A percentile compares a stretch with the other conserved stretches of the same genome.
These are phyloP conservation scores for Agapostemon virescens DNA, from an alignment of 2,888 invertebrate genomes.

Conservation along the genomic window DNA sequence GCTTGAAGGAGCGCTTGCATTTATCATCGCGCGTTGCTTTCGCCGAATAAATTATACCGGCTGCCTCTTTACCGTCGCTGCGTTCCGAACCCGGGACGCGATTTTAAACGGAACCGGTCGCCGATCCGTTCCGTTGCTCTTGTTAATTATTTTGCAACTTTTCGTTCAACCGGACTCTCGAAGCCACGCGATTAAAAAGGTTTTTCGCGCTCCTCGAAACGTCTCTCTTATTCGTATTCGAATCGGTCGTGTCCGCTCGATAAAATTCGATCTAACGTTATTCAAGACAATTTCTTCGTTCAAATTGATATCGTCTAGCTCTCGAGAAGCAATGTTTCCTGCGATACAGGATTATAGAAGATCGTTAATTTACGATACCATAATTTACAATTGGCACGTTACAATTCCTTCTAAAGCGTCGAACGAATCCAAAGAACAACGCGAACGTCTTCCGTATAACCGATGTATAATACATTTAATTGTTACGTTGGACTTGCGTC, in stretches of 20 bases:
- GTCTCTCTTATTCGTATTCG: not conserved
- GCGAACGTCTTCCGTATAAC: not conserved
- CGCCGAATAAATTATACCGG: not conserved
- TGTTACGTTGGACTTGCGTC: not conserved
- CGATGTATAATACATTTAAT: too few relatives aligned
- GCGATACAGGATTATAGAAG: too few relatives aligned
- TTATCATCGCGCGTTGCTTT: not conserved
- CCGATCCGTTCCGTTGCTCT: not conserved
- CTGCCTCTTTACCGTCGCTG: not conserved
- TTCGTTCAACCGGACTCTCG: not conserved
- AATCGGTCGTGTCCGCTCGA: too few relatives aligned
- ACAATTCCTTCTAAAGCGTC: not conserved
- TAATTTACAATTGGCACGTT: not conserved
- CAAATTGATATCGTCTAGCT: too few relatives aligned
- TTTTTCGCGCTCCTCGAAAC: not conserved
- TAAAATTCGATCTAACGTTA: too few relatives aligned
- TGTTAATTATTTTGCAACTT: not conserved
- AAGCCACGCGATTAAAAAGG: not conserved
- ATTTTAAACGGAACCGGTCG: not conserved
- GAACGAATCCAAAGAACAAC: not conserved
- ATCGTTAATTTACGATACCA: too few relatives aligned
- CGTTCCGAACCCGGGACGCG: not conserved
- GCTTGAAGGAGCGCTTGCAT: not conserved
- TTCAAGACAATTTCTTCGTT: not conserved
- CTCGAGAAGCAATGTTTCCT: too few relatives aligned